A percentile compares a stretch with the other conserved stretches of the same genome.
These are phyloP conservation scores for Parazoanthus atlanticus DNA, from an alignment of 92 coral and sea anemone species.

Conservation along the genomic window DNA sequence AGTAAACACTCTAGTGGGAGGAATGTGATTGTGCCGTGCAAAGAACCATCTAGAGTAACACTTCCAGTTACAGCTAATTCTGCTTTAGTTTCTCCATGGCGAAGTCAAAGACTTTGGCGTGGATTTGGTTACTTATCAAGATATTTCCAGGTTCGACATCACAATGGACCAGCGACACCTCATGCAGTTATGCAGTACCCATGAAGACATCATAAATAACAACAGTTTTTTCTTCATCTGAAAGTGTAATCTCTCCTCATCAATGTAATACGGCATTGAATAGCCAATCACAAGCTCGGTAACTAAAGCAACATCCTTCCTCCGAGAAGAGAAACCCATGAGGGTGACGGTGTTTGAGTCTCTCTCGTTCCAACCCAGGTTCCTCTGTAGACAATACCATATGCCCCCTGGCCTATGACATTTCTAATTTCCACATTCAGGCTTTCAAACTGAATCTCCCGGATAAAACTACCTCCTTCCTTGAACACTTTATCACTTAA, in stretches of 20 bases:
- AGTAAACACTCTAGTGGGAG: conserved; percentile 53
- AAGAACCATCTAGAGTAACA: conserved; percentile 36
- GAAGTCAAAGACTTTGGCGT: conserved; percentile 59
- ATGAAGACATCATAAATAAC: conserved; percentile 42
- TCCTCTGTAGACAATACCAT: too few relatives aligned
- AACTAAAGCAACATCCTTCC: too few relatives aligned
- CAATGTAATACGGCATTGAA: too few relatives aligned
- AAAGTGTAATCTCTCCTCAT: neutral
- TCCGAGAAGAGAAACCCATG: too few relatives aligned
- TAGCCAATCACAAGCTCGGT: too few relatives aligned
- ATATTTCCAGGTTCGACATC: conserved; percentile 58
- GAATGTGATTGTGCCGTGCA: conserved; percentile 42
- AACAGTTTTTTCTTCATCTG: neutral
- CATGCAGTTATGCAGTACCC: conserved; percentile 55
- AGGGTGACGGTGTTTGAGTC: too few relatives aligned
- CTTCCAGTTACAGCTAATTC: conserved; percentile 43
- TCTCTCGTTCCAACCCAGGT: too few relatives aligned
- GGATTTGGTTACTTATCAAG: conserved; percentile 31
- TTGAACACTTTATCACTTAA: neutral
- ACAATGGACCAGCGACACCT: conserved; percentile 51
- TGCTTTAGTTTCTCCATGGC: conserved; percentile 46
- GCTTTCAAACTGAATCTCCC: neutral
- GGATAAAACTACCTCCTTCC: neutral
- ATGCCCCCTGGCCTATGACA: too few relatives aligned
- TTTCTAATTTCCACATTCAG: too few relatives aligned